Conservation (phyloP, 2,888 invertebrate genomes). For the Synergus umbraculus region DNA sequence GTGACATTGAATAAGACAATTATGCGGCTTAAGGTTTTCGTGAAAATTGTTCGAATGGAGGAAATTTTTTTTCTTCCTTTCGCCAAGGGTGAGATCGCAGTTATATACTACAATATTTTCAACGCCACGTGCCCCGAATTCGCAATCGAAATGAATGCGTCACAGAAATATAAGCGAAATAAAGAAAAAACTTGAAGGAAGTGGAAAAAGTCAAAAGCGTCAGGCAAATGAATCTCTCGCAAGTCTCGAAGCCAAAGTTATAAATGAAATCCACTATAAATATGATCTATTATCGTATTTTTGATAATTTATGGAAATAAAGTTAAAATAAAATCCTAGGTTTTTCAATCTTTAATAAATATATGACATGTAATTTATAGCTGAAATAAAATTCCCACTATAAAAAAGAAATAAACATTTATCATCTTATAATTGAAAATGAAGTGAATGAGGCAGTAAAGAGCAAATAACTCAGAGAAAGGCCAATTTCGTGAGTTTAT, state of each 20-base stretch:
- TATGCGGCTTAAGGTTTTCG: neutral
- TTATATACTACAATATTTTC: slow-evolving; percentile 28
- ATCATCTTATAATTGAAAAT: neutral
- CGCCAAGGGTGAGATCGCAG: neutral
- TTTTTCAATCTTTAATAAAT: neutral
- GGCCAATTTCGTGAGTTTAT: slow-evolving; percentile 32
- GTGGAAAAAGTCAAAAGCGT: slow-evolving; percentile 29
- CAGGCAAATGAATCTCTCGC: neutral
- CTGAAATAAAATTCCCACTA: neutral
- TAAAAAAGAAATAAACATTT: neutral
- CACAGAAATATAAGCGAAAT: slow-evolving; percentile 30
- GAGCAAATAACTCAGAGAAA: slow-evolving; percentile 36
- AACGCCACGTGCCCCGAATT: slow-evolving; percentile 32
- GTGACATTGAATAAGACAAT: slow-evolving; percentile 22
- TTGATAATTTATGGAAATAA: neutral
- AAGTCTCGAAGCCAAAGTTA: neutral
- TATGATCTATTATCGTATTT: neutral
- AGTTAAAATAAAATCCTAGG: neutral
- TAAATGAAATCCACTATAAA: neutral
- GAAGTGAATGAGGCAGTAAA: slow-evolving; percentile 9
- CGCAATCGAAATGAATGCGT: slow-evolving; percentile 28
- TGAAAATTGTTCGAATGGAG: slow-evolving; percentile 4
- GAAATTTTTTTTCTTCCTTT: neutral
- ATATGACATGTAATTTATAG: neutral
- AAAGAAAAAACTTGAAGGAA: slow-evolving; percentile 23